phyloP scores from a whole-genome alignment of 2,888 invertebrate genomes.

The Apamea anceps region DNA sequence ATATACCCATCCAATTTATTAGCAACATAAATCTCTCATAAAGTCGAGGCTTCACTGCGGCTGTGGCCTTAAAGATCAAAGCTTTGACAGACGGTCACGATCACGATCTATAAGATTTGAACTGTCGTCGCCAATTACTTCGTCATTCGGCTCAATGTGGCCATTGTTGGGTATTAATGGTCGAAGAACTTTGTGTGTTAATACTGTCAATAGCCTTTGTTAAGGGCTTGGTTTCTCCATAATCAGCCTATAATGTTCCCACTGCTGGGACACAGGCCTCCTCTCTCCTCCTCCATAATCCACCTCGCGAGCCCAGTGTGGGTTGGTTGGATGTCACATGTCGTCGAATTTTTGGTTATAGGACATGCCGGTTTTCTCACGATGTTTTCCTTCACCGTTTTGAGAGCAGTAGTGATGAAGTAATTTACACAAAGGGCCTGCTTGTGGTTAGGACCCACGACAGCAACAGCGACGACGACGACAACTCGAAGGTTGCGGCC shows the following conservation, averaged over 20 bases:
- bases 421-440: neutral
- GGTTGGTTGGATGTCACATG: too few species aligned
- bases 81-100: conserved; percentile 35
- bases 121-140: conserved; percentile 54
- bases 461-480: too few species aligned
- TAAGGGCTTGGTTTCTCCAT: neutral
- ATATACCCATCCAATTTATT: neutral
- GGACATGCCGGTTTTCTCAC: neutral
- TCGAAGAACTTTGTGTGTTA: neutral
- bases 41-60: neutral
- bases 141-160: conserved; percentile 1
- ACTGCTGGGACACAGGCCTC: neutral
- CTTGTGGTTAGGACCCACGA: too few species aligned
- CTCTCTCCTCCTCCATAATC: neutral
- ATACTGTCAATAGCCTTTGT: neutral
- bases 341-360: too few species aligned
- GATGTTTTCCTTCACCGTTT: neutral
- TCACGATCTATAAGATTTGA: conserved; percentile 63
- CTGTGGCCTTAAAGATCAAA: conserved; percentile 52
- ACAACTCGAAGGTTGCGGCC: too few species aligned
- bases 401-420: neutral
- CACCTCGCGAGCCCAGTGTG: too few species aligned
- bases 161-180: neutral
- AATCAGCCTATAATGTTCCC: neutral
- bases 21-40: neutral